phyloP scores from a whole-genome alignment of 2,113 vertebrate genomes.

The Ornithorhynchus anatinus region DNA sequence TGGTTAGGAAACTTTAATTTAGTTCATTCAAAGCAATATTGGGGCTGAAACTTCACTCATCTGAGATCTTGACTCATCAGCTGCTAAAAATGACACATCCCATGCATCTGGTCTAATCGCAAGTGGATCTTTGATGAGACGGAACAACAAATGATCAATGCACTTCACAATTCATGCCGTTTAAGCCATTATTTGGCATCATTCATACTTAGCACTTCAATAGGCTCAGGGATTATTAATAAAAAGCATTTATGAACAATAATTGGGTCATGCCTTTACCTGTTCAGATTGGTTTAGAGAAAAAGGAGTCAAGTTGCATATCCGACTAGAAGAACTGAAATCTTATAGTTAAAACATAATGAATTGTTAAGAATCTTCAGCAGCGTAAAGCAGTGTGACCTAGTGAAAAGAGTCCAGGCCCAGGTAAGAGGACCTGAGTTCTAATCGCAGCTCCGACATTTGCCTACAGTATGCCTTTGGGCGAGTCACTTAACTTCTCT shows the following conservation, averaged over 20 bases:
- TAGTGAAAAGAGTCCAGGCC: no score
- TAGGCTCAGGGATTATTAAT: slow-evolving; percentile 47
- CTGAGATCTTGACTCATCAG: slow-evolving; percentile 41
- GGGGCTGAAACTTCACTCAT: slow-evolving; percentile 41
- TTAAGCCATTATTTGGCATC: slow-evolving; percentile 47
- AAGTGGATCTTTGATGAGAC: slow-evolving; percentile 8
- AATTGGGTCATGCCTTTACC: no score
- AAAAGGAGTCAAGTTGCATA: no score
- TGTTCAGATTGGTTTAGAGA: no score
- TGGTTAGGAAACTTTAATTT: slow-evolving; percentile 53
- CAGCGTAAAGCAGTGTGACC: no score
- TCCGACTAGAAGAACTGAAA: no score
- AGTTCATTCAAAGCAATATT: slow-evolving; percentile 50
- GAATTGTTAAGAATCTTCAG: no score
- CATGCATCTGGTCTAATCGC: slow-evolving; percentile 19
- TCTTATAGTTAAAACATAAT: no score
- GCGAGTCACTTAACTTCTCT: no score
- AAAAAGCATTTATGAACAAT: slow-evolving; percentile 44
- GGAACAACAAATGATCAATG: not conserved
- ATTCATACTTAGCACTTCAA: slow-evolving; percentile 49
- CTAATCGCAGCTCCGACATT: no score
- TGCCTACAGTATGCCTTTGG: no score
- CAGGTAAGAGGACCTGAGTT: no score
- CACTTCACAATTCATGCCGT: slow-evolving; percentile 25
- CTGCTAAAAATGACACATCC: slow-evolving; percentile 54